Percentiles rank a stretch among this genome's conserved stretches.
These are phyloP conservation scores for Norana najaformis DNA, from an alignment of 2,888 invertebrate genomes.

Conservation along the genomic window DNA sequence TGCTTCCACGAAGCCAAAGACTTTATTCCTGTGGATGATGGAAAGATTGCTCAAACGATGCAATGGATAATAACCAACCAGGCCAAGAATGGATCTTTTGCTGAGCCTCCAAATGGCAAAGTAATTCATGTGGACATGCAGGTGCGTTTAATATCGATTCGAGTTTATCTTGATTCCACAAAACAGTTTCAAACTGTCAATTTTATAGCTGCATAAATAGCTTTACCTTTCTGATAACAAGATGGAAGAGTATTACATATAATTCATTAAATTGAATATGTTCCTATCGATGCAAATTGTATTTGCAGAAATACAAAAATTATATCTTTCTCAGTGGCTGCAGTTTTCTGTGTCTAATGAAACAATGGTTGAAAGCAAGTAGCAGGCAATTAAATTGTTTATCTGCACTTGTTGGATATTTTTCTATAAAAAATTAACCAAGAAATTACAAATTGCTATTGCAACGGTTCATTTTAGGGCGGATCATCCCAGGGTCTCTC, in stretches of 20 bases:
- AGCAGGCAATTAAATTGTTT: background rate
- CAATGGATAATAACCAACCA: conserved; percentile 79
- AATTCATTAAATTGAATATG: too few species aligned
- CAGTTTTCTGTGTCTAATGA: too few species aligned
- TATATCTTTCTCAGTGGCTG: too few species aligned
- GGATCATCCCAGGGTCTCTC: conserved; percentile 74
- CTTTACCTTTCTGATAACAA: background rate
- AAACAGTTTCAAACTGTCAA: background rate
- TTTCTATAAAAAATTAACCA: background rate
- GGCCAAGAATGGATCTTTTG: conserved; percentile 75
- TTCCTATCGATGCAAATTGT: too few species aligned
- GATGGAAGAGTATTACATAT: too few species aligned
- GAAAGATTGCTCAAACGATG: conserved; percentile 70
- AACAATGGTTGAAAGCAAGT: too few species aligned
- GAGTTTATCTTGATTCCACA: background rate
- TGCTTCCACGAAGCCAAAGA: conserved; percentile 30
- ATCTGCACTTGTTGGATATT: background rate
- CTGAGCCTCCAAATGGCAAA: conserved; percentile 68
- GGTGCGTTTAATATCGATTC: conserved; percentile 48
- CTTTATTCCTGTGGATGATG: conserved; percentile 33
- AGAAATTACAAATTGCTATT: too few species aligned
- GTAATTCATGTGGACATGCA: conserved; percentile 76
- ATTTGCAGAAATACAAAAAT: too few species aligned
- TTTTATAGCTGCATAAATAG: background rate
- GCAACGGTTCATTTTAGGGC: conserved; percentile 61